Conservation (phyloP, 2,113 vertebrate genomes). For the Illadopsis cleaveri region DNA sequence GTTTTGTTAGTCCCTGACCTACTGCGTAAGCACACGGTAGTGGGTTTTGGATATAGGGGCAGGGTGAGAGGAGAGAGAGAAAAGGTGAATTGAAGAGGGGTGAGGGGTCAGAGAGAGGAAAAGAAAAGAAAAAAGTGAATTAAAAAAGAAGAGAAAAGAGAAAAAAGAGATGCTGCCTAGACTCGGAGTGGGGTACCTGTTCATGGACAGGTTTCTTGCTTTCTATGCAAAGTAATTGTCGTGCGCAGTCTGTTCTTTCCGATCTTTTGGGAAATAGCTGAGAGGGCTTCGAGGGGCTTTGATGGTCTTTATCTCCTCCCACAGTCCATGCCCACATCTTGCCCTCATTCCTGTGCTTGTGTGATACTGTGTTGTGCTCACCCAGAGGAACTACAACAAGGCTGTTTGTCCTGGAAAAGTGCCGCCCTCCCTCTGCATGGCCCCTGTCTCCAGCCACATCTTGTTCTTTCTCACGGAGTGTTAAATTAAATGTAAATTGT, state of each 20-base stretch:
- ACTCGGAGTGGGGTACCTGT: too few species aligned
- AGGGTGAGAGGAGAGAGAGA: neutral
- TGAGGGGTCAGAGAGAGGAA: neutral
- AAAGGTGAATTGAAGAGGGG: neutral
- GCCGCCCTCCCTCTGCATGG: accelerated
- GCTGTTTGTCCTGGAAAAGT: neutral
- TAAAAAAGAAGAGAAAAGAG: too few species aligned
- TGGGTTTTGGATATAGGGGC: neutral
- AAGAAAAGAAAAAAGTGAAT: too few species aligned
- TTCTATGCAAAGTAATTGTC: neutral
- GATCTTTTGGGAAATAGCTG: neutral
- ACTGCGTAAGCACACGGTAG: too few species aligned
- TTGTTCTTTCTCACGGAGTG: neutral
- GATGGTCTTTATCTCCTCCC: neutral
- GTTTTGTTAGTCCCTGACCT: neutral
- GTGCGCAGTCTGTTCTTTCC: accelerated
- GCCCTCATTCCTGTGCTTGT: neutral
- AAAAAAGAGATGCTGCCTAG: too few species aligned
- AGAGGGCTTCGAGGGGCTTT: neutral
- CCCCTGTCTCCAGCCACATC: neutral
- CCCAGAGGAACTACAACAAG: neutral
- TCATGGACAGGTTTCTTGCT: neutral
- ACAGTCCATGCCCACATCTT: too few species aligned
- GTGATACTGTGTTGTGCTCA: neutral
- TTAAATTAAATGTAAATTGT: neutral